phyloP scores from a whole-genome alignment of 2,113 vertebrate genomes.

The Myiozetetes cayanensis region DNA sequence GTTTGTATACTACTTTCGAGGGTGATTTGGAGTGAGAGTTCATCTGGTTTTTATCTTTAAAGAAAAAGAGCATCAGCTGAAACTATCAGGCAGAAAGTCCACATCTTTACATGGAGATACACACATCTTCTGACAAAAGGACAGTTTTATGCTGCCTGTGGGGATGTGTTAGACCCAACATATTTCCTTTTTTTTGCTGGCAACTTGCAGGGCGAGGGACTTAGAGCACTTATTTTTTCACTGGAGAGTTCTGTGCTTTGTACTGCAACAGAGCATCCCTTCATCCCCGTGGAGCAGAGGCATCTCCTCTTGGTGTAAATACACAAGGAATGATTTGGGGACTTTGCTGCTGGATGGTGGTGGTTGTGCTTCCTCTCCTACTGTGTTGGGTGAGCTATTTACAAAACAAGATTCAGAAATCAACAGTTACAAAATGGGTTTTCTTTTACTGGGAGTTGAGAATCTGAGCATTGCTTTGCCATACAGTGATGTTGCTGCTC shows the following conservation, averaged over 20 bases:
- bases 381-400: background rate
- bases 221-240: background rate
- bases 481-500: fast-evolving
- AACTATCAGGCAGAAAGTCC: background rate
- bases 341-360: background rate
- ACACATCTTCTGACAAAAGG: background rate
- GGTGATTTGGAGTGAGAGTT: background rate
- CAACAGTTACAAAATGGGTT: background rate
- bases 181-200: background rate
- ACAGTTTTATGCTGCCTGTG: background rate
- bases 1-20: background rate
- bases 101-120: background rate
- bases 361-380: background rate
- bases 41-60: background rate
- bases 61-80: background rate
- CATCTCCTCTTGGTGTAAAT: background rate
- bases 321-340: fast-evolving
- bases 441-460: background rate
- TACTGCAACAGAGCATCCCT: background rate
- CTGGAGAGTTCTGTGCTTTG: fast-evolving
- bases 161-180: background rate
- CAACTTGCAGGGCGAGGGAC: background rate
- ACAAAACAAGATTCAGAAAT: background rate
- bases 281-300: fast-evolving
- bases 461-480: background rate